A percentile compares a stretch with the other conserved stretches of the same genome.
These are phyloP conservation scores for Thera britannica DNA, from an alignment of 2,888 invertebrate species.

Conservation along the genomic window DNA sequence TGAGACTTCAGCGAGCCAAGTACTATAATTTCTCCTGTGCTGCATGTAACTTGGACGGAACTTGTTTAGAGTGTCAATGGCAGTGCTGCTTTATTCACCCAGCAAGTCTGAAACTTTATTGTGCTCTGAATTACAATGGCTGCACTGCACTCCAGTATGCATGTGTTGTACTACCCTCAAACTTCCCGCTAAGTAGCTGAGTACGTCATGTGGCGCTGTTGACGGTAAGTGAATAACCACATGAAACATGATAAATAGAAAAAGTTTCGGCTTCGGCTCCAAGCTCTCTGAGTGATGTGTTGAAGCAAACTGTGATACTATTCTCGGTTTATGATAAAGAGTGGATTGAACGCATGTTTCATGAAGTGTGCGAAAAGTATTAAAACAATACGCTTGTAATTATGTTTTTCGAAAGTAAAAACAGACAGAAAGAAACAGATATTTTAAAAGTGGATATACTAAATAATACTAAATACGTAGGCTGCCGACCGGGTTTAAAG, in stretches of 20 bases:
- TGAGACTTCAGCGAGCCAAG: not conserved
- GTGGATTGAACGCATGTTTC: not conserved
- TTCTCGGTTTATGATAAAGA: constrained; percentile 3
- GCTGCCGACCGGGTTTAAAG: too few relatives aligned
- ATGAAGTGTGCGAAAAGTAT: too few relatives aligned
- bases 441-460: too few relatives aligned
- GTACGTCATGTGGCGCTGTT: constrained; percentile 41
- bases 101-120: constrained; percentile 54
- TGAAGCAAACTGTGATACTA: constrained; percentile 22
- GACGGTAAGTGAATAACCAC: constrained; percentile 44
- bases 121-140: constrained; percentile 55
- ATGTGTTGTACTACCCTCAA: constrained; percentile 39
- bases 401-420: not conserved
- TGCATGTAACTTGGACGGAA: constrained; percentile 53
- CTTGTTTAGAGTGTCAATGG: constrained; percentile 66
- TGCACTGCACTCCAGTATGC: constrained; percentile 49
- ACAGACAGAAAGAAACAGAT: too few relatives aligned
- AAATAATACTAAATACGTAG: too few relatives aligned
- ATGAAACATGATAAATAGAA: constrained; percentile 42
- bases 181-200: constrained; percentile 43
- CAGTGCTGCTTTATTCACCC: constrained; percentile 58
- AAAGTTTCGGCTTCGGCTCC: constrained; percentile 35
- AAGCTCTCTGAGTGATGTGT: constrained; percentile 26
- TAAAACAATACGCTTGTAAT: not conserved
- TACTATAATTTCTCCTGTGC: constrained; percentile 19